phyloP scores from a whole-genome alignment of 2,113 vertebrate species.

The Sorex araneus region DNA sequence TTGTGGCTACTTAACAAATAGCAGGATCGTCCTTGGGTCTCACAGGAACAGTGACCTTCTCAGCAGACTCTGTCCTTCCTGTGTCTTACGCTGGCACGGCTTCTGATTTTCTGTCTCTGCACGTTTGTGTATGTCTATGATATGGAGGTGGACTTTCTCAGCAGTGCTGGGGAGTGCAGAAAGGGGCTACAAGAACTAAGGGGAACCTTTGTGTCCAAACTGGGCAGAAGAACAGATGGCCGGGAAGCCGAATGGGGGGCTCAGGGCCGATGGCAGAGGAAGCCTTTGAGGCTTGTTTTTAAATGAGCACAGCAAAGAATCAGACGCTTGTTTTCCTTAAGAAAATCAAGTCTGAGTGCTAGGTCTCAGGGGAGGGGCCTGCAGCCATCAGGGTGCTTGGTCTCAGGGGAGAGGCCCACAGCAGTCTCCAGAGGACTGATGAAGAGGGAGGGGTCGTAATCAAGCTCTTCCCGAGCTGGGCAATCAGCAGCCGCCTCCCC shows the following conservation, averaged over 20 bases:
- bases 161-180: not conserved
- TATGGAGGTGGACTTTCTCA: not conserved
- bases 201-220: no score
- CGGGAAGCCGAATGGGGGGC: not conserved
- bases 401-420: no score
- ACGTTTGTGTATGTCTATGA: not conserved
- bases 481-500: not conserved
- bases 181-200: not conserved
- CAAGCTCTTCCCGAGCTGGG: not conserved
- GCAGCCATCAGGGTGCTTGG: no score
- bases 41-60: not conserved
- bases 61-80: not conserved
- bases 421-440: not conserved
- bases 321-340: not conserved
- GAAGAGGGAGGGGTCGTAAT: not conserved
- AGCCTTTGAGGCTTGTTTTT: not conserved
- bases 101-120: not conserved
- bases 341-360: not conserved
- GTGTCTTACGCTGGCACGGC: no score
- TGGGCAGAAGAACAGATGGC: not conserved
- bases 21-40: not conserved
- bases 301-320: not conserved
- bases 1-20: no score
- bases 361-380: rapidly evolving
- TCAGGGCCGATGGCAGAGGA: not conserved